Conservation (phyloP, 2,797 vertebrate species). For the Argya squamiceps region DNA sequence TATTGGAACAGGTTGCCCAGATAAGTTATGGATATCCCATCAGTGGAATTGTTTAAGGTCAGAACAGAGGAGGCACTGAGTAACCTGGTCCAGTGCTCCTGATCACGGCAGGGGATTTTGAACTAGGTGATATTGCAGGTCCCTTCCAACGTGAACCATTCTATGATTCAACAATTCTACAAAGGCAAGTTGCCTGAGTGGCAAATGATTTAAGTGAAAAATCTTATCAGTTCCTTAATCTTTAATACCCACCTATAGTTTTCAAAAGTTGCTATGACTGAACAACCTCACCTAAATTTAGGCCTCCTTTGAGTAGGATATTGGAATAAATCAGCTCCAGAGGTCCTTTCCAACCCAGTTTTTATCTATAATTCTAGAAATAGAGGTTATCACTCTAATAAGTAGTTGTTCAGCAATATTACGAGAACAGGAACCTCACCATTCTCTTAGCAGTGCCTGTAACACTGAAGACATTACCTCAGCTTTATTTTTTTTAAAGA, state of each 20-base stretch:
- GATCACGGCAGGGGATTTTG: not conserved
- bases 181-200: not conserved
- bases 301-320: not conserved
- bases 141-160: rapidly evolving
- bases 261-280: not conserved
- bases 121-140: not conserved
- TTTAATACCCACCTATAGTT: not conserved
- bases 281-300: not conserved
- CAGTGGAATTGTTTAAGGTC: not conserved
- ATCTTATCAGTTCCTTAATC: not conserved
- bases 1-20: not conserved
- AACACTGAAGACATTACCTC: not conserved
- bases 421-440: not conserved
- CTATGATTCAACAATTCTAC: not conserved
- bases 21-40: not conserved
- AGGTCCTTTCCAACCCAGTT: not conserved
- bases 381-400: not conserved
- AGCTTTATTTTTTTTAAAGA: not conserved
- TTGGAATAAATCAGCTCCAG: not conserved
- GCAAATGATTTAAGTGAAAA: not conserved
- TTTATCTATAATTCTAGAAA: not conserved
- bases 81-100: not conserved
- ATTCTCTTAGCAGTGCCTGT: not conserved
- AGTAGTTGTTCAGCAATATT: not conserved
- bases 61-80: not conserved